A percentile compares a stretch with the other conserved stretches of the same genome.
Conservation (phyloP, 2,113 vertebrate genomes). For the Asarcornis scutulata region DNA sequence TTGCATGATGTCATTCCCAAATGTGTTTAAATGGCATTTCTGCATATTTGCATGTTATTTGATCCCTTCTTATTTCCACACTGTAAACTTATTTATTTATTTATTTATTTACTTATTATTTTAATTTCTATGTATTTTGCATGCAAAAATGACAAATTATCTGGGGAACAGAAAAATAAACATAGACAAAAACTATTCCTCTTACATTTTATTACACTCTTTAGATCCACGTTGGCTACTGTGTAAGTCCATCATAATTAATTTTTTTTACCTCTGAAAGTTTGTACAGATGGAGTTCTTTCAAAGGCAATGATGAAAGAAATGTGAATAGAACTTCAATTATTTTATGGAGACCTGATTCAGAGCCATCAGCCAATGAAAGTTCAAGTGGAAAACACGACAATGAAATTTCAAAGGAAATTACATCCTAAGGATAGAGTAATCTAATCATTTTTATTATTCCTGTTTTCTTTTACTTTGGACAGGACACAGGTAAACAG, state of each 20-base stretch:
- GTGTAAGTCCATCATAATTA: neutral
- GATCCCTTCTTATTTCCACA: neutral
- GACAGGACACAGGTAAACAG: neutral
- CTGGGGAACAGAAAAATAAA: neutral
- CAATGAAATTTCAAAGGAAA: neutral
- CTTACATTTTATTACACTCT: neutral
- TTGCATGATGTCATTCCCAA: neutral
- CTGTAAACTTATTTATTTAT: neutral
- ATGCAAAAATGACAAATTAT: neutral
- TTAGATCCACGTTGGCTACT: neutral
- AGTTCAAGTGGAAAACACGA: neutral
- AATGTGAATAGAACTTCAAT: neutral
- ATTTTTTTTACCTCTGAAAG: neutral
- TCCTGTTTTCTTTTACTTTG: neutral
- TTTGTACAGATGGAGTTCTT: neutral
- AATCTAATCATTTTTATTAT: neutral
- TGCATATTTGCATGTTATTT: neutral
- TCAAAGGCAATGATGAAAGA: neutral
- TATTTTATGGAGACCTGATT: neutral
- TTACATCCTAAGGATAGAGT: neutral
- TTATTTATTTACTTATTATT: neutral
- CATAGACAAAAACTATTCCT: neutral
- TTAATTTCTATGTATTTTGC: neutral
- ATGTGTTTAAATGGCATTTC: neutral
- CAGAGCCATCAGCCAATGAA: neutral